A percentile compares a stretch with the other conserved stretches of the same genome.
Conservation (phyloP, 2,113 vertebrate species). For the Carassius auratus region DNA sequence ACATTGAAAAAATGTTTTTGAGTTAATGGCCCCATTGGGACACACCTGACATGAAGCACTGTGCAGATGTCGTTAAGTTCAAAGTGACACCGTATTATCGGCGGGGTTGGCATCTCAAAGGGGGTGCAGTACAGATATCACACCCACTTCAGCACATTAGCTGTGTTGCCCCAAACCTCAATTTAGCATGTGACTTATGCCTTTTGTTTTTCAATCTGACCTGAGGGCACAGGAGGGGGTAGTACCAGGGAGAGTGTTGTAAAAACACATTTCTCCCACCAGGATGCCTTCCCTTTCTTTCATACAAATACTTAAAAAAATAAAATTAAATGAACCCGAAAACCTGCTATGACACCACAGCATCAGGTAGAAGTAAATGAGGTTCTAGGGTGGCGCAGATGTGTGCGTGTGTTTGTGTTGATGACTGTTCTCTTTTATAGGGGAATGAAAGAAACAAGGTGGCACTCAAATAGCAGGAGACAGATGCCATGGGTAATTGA, state of each 20-base stretch:
- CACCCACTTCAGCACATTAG: conserved; percentile 60
- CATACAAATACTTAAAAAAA: conserved; percentile 67
- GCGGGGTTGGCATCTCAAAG: conserved; percentile 49
- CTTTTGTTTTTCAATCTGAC: conserved; percentile 71
- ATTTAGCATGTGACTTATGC: conserved; percentile 70
- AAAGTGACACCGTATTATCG: neutral
- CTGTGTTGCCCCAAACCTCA: conserved; percentile 65
- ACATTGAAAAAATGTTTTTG: neutral
- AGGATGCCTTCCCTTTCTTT: conserved; percentile 68
- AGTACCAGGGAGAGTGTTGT: neutral
- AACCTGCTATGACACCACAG: conserved; percentile 77
- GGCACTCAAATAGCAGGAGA: conserved; percentile 84
- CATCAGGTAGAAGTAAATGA: conserved; percentile 79
- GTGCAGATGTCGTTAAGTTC: neutral
- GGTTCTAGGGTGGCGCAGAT: conserved; percentile 67
- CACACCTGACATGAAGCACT: neutral
- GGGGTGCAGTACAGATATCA: conserved; percentile 67
- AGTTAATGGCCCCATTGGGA: neutral
- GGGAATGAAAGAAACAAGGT: conserved; percentile 78
- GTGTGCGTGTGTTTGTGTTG: conserved; percentile 64
- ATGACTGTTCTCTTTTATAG: conserved; percentile 73
- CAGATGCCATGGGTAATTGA: conserved; percentile 94
- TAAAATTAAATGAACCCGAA: conserved; percentile 74
- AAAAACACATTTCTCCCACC: conserved; percentile 52
- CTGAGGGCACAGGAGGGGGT: conserved; percentile 39